phyloP scores from a whole-genome alignment of 2,797 vertebrate genomes.

The Manis javanica region DNA sequence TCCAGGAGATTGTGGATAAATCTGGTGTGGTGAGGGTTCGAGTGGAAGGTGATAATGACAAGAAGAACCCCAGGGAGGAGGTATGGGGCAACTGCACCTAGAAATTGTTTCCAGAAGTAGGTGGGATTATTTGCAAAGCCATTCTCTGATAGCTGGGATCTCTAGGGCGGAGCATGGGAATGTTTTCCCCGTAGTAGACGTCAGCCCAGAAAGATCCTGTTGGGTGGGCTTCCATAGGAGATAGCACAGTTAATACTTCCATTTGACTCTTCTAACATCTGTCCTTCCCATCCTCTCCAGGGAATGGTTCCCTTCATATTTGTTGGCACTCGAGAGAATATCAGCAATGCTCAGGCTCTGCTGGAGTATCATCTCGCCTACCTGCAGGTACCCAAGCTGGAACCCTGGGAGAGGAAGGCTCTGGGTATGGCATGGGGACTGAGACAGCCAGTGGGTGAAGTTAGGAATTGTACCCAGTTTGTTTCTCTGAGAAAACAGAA shows the following conservation, averaged over 20 bases:
- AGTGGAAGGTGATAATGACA: conserved; percentile 96
- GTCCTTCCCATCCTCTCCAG: conserved; percentile 80
- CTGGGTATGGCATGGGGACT: not conserved
- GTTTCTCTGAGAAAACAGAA: not conserved
- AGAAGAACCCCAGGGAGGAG: conserved; percentile 95
- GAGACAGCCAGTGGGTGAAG: not conserved
- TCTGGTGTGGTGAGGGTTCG: conserved; percentile 95
- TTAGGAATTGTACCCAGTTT: not conserved
- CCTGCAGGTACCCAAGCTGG: conserved; percentile 88
- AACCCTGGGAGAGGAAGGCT: not conserved
- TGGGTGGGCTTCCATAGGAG: not conserved
- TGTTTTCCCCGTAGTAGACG: not conserved
- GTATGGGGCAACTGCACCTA: conserved; percentile 76
- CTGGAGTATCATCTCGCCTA: conserved; percentile 96
- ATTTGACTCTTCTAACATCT: not conserved
- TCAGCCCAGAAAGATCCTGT: not conserved
- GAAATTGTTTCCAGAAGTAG: not conserved
- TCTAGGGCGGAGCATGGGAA: not conserved
- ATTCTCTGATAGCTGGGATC: not conserved
- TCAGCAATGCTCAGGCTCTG: conserved; percentile 95
- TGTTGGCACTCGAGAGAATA: conserved; percentile 96
- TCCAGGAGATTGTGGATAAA: conserved; percentile 97
- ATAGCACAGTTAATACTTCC: not conserved
- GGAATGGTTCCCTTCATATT: conserved; percentile 96
- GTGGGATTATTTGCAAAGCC: not conserved